Evolutionary conservation across 2,113 vertebrate genomes (phyloP).

Genomic region (Lontra canadensis): DNA sequence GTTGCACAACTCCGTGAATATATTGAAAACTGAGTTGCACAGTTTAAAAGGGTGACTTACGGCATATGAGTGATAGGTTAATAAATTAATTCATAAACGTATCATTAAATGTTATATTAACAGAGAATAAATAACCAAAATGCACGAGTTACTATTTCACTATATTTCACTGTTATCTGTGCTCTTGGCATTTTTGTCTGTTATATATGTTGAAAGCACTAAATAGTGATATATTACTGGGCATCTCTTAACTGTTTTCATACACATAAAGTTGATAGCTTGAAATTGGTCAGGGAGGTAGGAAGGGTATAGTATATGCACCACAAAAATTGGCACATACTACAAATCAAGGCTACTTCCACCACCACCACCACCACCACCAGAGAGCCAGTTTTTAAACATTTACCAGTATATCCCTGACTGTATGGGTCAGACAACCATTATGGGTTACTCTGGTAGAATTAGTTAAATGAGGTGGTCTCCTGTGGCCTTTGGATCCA

Average conservation of each 20-base stretch:
- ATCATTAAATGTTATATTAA: neutral
- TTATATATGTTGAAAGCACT: slow-evolving; percentile 25
- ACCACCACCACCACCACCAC: neutral
- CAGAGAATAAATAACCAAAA: neutral
- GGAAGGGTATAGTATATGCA: neutral
- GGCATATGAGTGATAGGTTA: neutral
- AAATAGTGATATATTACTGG: neutral
- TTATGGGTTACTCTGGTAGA: neutral
- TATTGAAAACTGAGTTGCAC: neutral
- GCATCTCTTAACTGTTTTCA: neutral
- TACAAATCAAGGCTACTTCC: neutral
- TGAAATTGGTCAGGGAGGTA: neutral
- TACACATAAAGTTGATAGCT: neutral
- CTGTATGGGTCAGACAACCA: neutral
- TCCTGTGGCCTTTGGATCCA: neutral
- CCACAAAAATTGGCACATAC: neutral
- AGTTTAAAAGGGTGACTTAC: neutral
- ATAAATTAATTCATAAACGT: neutral
- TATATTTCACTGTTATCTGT: neutral
- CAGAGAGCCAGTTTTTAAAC: neutral
- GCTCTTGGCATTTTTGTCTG: neutral
- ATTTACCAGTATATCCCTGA: neutral
- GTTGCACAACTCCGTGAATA: neutral
- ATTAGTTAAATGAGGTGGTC: neutral
- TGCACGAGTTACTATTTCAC: neutral